Percentiles rank a stretch among this genome's conserved stretches.
Conservation (phyloP, 2,113 vertebrate genomes). For the Rattus rattus region DNA sequence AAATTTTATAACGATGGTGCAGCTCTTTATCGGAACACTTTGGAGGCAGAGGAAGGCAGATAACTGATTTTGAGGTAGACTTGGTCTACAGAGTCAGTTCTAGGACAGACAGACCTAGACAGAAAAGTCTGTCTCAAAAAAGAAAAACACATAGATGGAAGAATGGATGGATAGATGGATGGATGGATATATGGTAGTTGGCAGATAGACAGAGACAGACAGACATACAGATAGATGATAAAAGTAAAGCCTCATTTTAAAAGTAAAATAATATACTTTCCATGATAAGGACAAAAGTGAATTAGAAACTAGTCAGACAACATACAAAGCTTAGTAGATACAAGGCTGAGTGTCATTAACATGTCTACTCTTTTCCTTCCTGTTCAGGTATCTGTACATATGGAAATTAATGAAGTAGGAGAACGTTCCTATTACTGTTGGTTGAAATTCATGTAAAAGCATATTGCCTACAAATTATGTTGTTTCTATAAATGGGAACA, state of each 20-base stretch:
- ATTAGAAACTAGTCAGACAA: background rate
- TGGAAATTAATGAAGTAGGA: background rate
- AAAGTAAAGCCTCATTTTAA: background rate
- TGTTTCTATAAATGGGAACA: background rate
- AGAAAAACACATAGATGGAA: background rate
- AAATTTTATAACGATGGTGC: background rate
- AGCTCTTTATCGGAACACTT: background rate
- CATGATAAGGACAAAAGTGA: background rate
- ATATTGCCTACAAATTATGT: rapidly evolving
- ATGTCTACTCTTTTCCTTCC: background rate
- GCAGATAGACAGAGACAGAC: background rate
- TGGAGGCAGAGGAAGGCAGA: background rate
- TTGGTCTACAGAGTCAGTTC: background rate
- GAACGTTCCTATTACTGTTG: background rate
- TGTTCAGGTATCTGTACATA: background rate
- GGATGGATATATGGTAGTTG: background rate
- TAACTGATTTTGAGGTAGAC: rapidly evolving
- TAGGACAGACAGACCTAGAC: background rate
- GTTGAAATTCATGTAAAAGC: background rate
- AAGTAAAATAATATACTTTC: background rate
- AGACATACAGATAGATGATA: background rate
- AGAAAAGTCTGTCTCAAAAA: background rate
- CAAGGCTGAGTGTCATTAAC: background rate
- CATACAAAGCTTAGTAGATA: background rate
- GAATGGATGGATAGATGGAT: background rate